A percentile compares a stretch with the other conserved stretches of the same genome.
phyloP scores from a whole-genome alignment of 64 coral and sea anemone genomes.

The Dendronephthya gigantea region DNA sequence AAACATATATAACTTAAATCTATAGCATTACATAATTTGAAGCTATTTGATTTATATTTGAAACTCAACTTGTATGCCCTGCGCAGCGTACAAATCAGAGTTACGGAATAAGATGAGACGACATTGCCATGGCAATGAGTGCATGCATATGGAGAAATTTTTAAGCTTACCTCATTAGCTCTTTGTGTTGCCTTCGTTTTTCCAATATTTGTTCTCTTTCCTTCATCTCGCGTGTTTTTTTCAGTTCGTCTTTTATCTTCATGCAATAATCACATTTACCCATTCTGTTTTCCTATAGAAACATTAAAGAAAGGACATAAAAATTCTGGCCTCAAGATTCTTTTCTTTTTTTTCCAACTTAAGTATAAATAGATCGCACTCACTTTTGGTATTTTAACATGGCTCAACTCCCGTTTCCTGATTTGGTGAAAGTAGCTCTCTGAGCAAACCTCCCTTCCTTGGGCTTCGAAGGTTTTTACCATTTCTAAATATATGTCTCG shows the following conservation, averaged over 20 bases:
- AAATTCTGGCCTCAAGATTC: not conserved
- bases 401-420: conserved; percentile 33
- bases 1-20: too few relatives aligned
- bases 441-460: conserved; percentile 5
- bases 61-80: too few relatives aligned
- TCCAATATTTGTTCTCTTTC: not conserved
- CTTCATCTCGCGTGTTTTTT: not conserved
- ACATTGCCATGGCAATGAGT: too few relatives aligned
- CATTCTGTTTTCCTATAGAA: conserved; percentile 20
- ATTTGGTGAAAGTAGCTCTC: conserved; percentile 18
- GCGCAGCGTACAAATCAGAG: too few relatives aligned
- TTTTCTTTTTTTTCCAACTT: not conserved
- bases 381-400: conserved; percentile 52
- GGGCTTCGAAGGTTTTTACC: not conserved
- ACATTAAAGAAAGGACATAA: not conserved
- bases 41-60: too few relatives aligned
- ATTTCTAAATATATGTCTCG: conserved; percentile 44
- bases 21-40: too few relatives aligned
- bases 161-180: conserved; percentile 20
- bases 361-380: not conserved
- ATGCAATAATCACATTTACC: conserved; percentile 28
- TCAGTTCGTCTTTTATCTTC: conserved; percentile 7
- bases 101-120: too few relatives aligned
- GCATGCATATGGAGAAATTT: too few relatives aligned
- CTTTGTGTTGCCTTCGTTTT: not conserved